Conservation (phyloP, 2,888 invertebrate genomes). For the Himalopsyche anomala region DNA sequence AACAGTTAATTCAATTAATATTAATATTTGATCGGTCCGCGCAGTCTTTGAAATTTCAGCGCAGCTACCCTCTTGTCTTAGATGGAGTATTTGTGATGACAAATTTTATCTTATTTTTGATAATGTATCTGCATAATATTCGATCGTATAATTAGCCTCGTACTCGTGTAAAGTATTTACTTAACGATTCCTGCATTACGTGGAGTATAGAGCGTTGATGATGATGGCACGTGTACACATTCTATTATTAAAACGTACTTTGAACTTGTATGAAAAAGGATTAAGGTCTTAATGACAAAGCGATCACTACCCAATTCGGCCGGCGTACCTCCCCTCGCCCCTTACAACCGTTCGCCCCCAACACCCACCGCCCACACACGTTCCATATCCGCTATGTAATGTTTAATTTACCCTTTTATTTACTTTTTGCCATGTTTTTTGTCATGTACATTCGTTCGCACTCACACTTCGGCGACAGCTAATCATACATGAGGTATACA, state of each 20-base stretch:
- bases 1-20: too few relatives aligned
- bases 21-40: too few relatives aligned
- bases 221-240: not conserved
- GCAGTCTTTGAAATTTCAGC: too few relatives aligned
- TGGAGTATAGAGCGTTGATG: too few relatives aligned
- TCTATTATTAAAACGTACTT: conserved; percentile 22
- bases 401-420: conserved; percentile 67
- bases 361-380: conserved; percentile 66
- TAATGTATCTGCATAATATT: too few relatives aligned
- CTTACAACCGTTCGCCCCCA: conserved; percentile 61
- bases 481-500: conserved; percentile 55
- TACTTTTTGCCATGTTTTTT: conserved; percentile 65
- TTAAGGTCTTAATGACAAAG: conserved; percentile 22
- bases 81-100: too few relatives aligned
- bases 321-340: conserved; percentile 63
- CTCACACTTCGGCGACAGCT: conserved; percentile 57
- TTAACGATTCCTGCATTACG: too few relatives aligned
- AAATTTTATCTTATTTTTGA: too few relatives aligned
- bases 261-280: conserved; percentile 16
- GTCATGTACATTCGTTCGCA: conserved; percentile 62
- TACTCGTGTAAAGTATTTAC: too few relatives aligned
- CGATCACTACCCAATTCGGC: conserved; percentile 36
- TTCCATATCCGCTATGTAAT: conserved; percentile 71
- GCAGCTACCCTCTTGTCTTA: too few relatives aligned
- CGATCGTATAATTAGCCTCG: too few relatives aligned